These are phyloP conservation scores for Beris morrisii DNA, from an alignment of 2,888 invertebrate genomes.

Conservation along the genomic window DNA sequence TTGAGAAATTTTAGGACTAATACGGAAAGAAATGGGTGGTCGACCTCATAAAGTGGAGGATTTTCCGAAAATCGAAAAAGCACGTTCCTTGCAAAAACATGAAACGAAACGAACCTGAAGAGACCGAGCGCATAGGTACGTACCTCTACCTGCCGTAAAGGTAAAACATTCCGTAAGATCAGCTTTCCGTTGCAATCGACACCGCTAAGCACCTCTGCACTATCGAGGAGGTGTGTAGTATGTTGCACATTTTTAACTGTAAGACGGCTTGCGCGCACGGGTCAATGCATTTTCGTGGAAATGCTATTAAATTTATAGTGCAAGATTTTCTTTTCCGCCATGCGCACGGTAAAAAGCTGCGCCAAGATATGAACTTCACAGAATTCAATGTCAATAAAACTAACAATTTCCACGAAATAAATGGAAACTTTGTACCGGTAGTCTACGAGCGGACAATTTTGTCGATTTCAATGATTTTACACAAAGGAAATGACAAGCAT, in stretches of 20 bases:
- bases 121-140: too few relatives aligned
- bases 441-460: too few relatives aligned
- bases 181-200: slow-evolving; percentile 4
- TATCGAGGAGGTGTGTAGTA: slow-evolving; percentile 21
- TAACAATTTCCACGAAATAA: too few relatives aligned
- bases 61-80: too few relatives aligned
- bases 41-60: too few relatives aligned
- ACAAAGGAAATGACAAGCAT: too few relatives aligned
- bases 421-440: too few relatives aligned
- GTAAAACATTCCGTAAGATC: neutral
- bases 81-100: too few relatives aligned
- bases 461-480: too few relatives aligned
- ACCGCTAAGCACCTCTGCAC: neutral
- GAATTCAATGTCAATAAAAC: slow-evolving; percentile 10
- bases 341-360: neutral
- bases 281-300: slow-evolving; percentile 26
- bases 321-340: slow-evolving; percentile 18
- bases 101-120: too few relatives aligned
- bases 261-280: slow-evolving; percentile 1
- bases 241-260: slow-evolving; percentile 1
- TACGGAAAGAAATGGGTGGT: neutral
- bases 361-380: slow-evolving; percentile 2
- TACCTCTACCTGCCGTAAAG: too few relatives aligned
- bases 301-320: neutral
- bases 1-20: neutral